Conservation (phyloP, 2,888 invertebrate species). For the Latheticus oryzae region DNA sequence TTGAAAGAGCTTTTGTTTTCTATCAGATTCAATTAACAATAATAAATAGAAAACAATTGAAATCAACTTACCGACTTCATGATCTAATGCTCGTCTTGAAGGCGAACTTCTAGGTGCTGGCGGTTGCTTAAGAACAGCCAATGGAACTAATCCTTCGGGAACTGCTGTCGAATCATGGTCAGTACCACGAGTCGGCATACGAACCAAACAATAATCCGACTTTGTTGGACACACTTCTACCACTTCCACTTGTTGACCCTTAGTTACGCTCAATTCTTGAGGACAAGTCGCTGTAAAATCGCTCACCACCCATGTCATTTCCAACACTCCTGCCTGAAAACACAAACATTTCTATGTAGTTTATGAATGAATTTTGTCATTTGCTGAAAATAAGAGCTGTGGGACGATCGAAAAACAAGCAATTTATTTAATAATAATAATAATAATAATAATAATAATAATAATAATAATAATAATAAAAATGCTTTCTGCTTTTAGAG, state of each 20-base stretch:
- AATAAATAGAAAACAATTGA: slow-evolving; percentile 28
- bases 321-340: slow-evolving; percentile 81
- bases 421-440: too few relatives aligned
- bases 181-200: slow-evolving; percentile 69
- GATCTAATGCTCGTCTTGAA: slow-evolving; percentile 65
- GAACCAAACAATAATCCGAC: slow-evolving; percentile 79
- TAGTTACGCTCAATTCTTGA: slow-evolving; percentile 85
- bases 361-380: too few relatives aligned
- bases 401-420: too few relatives aligned
- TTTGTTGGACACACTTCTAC: slow-evolving; percentile 80
- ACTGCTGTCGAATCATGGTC: slow-evolving; percentile 67
- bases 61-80: slow-evolving; percentile 64
- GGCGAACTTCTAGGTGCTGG: slow-evolving; percentile 73
- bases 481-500: too few relatives aligned
- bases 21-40: slow-evolving; percentile 32
- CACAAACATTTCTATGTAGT: slow-evolving; percentile 32
- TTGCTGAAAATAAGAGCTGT: too few relatives aligned
- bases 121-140: slow-evolving; percentile 80
- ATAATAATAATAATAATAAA: too few relatives aligned
- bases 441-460: too few relatives aligned
- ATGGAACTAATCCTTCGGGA: slow-evolving; percentile 85
- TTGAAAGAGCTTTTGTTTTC: too few relatives aligned
- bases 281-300: slow-evolving; percentile 84
- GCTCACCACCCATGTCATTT: slow-evolving; percentile 92
- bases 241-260: slow-evolving; percentile 95